These are phyloP conservation scores for Pheosia tremula DNA, from an alignment of 2,888 invertebrate genomes.

Conservation along the genomic window DNA sequence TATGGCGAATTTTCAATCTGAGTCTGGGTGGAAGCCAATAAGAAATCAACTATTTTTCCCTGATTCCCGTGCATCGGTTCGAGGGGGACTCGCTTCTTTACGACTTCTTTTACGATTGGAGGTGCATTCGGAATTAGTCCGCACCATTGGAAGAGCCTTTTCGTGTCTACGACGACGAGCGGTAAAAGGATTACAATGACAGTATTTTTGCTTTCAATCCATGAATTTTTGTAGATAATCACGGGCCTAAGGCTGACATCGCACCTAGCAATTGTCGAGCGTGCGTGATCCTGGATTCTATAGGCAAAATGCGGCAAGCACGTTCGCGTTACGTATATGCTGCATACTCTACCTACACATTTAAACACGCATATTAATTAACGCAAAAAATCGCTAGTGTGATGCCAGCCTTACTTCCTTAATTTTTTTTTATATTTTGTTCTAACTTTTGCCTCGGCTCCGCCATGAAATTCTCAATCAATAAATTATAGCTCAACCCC, in stretches of 20 bases:
- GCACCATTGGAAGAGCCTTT: constrained; percentile 77
- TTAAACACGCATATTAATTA: too few species aligned
- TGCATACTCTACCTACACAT: too few species aligned
- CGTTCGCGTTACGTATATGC: too few species aligned
- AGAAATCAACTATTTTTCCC: constrained; percentile 83
- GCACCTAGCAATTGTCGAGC: too few species aligned
- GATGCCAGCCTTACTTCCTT: too few species aligned
- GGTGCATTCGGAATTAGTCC: constrained; percentile 83
- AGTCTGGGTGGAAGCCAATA: constrained; percentile 82
- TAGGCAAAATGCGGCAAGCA: too few species aligned
- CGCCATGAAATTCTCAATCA: too few species aligned
- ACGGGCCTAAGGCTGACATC: background rate
- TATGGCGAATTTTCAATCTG: constrained; percentile 84
- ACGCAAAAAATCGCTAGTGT: too few species aligned
- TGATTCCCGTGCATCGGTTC: constrained; percentile 79
- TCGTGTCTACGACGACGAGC: constrained; percentile 78
- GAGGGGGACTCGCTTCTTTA: constrained; percentile 80
- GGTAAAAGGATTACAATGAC: constrained; percentile 81
- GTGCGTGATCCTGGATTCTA: too few species aligned
- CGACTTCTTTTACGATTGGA: constrained; percentile 84
- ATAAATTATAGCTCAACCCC: too few species aligned
- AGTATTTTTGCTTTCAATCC: constrained; percentile 48
- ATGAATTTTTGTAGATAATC: constrained; percentile 3
- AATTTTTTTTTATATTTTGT: too few species aligned
- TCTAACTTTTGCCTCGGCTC: too few species aligned